Conservation (phyloP, 2,797 vertebrate genomes). For the Chaenodraco wilsoni region DNA sequence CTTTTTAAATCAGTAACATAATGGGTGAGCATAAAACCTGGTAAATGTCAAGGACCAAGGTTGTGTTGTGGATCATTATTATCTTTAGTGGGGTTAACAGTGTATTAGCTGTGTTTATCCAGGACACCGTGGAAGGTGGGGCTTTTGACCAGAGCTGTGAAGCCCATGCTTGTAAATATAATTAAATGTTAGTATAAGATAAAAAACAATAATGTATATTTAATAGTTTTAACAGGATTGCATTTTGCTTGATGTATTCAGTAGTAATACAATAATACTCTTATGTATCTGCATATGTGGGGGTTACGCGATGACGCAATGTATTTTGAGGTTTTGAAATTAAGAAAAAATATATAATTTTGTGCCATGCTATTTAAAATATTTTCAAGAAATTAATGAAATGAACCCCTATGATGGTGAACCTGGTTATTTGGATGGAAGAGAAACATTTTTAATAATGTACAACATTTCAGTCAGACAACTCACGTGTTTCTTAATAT, state of each 20-base stretch:
- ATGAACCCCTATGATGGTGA: neutral
- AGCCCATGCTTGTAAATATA: neutral
- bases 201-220: neutral
- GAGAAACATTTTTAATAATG: neutral
- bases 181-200: neutral
- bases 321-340: neutral
- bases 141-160: neutral
- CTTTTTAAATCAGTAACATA: neutral
- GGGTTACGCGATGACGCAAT: neutral
- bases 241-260: neutral
- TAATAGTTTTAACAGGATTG: neutral
- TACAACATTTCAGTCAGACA: neutral
- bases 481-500: no score
- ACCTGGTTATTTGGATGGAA: neutral
- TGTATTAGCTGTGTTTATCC: neutral
- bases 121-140: neutral
- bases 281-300: neutral
- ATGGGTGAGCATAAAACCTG: neutral
- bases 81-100: neutral
- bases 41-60: neutral
- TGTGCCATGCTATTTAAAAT: neutral
- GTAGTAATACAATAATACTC: neutral
- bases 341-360: neutral
- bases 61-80: constrained; percentile 11
- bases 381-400: neutral